Evolutionary conservation across 2,113 vertebrate species (phyloP).

Genomic region (Oxygymnocypris stewartii): DNA sequence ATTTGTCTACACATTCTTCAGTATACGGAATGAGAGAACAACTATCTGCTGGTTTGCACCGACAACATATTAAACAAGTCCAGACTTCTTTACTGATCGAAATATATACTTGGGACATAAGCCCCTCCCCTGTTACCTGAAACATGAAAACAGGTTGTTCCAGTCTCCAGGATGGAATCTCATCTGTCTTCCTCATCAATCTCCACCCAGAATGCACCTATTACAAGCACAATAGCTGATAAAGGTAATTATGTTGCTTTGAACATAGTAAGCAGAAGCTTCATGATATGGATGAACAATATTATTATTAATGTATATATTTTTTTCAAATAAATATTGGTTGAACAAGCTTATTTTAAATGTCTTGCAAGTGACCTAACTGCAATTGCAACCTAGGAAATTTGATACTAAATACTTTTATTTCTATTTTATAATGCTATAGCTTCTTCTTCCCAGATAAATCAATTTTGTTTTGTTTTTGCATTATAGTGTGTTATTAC

Average conservation of each 20-base stretch:
- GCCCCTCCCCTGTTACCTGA: not conserved
- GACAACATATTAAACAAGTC: not conserved
- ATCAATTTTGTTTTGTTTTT: no score
- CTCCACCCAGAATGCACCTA: not conserved
- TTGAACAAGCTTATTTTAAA: not conserved
- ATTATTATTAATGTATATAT: not conserved
- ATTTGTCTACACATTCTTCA: not conserved
- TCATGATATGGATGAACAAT: not conserved
- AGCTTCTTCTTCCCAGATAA: not conserved
- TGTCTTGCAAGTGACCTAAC: not conserved
- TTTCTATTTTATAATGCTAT: no score
- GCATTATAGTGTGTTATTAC: no score
- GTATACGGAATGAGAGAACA: not conserved
- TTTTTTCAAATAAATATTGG: not conserved
- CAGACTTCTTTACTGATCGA: constrained; percentile 2
- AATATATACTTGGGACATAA: not conserved
- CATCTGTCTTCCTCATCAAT: not conserved
- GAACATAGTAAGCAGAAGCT: not conserved
- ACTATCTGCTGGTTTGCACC: not conserved
- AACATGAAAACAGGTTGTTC: constrained; percentile 42
- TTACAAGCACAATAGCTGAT: not conserved
- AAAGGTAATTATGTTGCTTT: not conserved
- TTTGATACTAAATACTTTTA: no score
- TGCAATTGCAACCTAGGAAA: not conserved
- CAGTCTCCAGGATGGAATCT: constrained; percentile 21